Percentiles rank a stretch among this genome's conserved stretches.
phyloP scores from a whole-genome alignment of 2,797 vertebrate genomes.

The Apogon hyalosoma region DNA sequence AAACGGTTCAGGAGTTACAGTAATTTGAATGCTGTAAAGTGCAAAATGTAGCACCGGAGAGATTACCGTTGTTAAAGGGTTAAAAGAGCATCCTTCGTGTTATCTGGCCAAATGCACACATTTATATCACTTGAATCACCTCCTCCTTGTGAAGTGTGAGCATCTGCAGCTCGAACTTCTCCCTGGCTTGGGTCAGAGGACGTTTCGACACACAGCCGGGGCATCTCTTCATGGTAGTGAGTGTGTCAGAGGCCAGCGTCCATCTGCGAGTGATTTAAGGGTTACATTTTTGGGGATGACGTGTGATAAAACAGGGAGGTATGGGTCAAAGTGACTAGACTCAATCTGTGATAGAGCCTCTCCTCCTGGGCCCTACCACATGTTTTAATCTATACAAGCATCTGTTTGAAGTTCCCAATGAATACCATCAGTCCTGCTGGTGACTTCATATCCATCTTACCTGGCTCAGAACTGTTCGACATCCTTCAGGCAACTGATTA shows the following conservation, averaged over 20 bases:
- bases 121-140: conserved; percentile 7
- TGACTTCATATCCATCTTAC: conserved; percentile 78
- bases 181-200: conserved; percentile 44
- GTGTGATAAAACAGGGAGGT: conserved; percentile 81
- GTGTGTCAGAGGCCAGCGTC: conserved; percentile 68
- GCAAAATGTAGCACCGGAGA: too few relatives aligned
- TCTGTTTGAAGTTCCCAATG: conserved; percentile 86
- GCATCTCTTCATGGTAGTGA: conserved; percentile 49
- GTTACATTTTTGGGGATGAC: conserved; percentile 79
- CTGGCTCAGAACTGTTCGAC: conserved; percentile 53
- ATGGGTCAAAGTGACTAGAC: conserved; percentile 82
- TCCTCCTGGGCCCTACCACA: conserved; percentile 76
- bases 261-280: conserved; percentile 84
- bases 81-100: conserved; percentile 6
- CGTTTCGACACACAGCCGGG: conserved; percentile 46
- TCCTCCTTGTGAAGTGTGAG: conserved; percentile 2
- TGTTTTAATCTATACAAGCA: conserved; percentile 83
- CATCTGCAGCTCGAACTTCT: conserved; percentile 42
- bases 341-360: conserved; percentile 78
- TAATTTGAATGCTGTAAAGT: too few relatives aligned
- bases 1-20: too few relatives aligned
- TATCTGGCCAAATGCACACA: conserved; percentile 5
- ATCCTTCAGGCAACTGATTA: conserved; percentile 40
- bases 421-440: conserved; percentile 75
- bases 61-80: too few relatives aligned